These are phyloP conservation scores for Pseudanteris insignis DNA, from an alignment of 2,888 invertebrate species.

Conservation along the genomic window DNA sequence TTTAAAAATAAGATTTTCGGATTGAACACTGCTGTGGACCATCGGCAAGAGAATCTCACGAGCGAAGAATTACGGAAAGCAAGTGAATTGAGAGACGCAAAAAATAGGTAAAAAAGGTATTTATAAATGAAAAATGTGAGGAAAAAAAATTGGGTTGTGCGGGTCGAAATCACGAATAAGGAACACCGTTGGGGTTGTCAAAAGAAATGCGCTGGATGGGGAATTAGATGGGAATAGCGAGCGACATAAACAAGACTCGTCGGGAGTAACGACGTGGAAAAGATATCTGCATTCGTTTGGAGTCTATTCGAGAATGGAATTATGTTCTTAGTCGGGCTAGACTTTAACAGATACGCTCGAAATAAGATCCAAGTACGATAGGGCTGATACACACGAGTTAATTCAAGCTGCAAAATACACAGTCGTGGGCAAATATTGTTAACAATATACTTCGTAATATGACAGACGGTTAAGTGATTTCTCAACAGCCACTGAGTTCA, in stretches of 20 bases:
- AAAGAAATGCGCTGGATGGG: no score
- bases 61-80: no score
- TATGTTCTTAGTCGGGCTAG: slow-evolving; percentile 1
- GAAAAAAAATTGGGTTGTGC: no score
- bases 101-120: neutral
- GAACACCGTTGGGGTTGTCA: neutral
- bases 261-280: slow-evolving; percentile 6
- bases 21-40: no score
- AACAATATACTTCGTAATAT: neutral
- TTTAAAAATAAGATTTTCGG: no score
- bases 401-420: neutral
- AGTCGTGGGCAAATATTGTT: neutral
- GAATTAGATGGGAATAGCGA: no score
- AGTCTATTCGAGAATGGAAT: slow-evolving; percentile 2
- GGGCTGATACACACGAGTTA: neutral
- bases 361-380: slow-evolving; percentile 6
- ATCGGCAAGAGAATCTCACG: no score
- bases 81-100: neutral
- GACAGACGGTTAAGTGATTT: neutral
- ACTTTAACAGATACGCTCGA: neutral
- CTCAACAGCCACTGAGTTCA: no score
- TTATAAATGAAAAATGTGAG: no score
- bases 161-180: no score
- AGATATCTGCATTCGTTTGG: slow-evolving; percentile 4
- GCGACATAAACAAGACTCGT: neutral